phyloP scores from a whole-genome alignment of 2,113 vertebrate genomes.

The Lathamus discolor region DNA sequence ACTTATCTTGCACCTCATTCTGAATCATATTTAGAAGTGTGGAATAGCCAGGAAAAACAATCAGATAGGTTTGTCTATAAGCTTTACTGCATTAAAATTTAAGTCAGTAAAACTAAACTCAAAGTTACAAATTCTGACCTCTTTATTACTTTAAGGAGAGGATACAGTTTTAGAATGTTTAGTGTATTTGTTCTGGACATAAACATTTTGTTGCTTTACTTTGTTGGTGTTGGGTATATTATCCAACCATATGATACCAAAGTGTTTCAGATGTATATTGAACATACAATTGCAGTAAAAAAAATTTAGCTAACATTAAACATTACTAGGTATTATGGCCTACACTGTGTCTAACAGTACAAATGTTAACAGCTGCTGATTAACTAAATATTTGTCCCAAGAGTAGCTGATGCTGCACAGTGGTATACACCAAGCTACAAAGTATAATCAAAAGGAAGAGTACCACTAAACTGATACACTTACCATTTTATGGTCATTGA shows the following conservation, averaged over 20 bases:
- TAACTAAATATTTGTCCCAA: neutral
- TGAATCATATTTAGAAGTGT: neutral
- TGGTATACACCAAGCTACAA: neutral
- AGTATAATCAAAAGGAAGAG: neutral
- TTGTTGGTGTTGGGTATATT: neutral
- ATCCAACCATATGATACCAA: neutral
- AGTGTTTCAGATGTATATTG: neutral
- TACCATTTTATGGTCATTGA: conserved; percentile 96
- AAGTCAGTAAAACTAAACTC: neutral
- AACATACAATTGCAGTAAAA: neutral
- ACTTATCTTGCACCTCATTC: neutral
- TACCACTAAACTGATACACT: conserved; percentile 13
- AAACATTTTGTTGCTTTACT: neutral
- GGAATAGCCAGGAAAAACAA: neutral
- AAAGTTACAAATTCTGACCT: neutral
- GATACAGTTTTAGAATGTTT: neutral
- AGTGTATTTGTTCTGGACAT: neutral
- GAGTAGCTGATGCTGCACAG: neutral
- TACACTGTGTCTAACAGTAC: neutral
- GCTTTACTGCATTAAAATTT: neutral
- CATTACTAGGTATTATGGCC: neutral
- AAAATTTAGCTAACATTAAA: neutral
- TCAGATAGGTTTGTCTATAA: neutral
- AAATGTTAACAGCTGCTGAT: neutral
- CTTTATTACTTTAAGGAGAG: neutral